A percentile compares a stretch with the other conserved stretches of the same genome.
Conservation (phyloP, 2,888 invertebrate species). For the Leptopilina syphax region DNA sequence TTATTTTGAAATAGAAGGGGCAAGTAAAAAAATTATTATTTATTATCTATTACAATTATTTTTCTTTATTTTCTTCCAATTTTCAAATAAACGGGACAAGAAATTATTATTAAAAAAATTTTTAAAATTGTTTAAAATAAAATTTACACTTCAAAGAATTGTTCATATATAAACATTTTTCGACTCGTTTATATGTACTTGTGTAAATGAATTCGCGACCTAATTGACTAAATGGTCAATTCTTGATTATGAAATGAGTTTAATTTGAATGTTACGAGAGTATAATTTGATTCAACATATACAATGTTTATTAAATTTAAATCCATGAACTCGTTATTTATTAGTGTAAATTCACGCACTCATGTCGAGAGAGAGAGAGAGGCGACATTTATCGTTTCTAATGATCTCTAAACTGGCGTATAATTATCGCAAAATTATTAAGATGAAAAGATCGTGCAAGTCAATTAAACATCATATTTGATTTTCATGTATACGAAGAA, state of each 20-base stretch:
- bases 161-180: neutral
- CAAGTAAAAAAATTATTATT: too few relatives aligned
- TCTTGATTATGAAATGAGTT: slow-evolving; percentile 18
- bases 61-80: too few relatives aligned
- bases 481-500: slow-evolving; percentile 4
- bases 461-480: slow-evolving; percentile 42
- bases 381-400: slow-evolving; percentile 47
- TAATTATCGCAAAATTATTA: slow-evolving; percentile 53
- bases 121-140: too few relatives aligned
- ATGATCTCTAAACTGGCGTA: slow-evolving; percentile 53
- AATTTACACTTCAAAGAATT: too few relatives aligned
- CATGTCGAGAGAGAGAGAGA: slow-evolving; percentile 43
- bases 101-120: too few relatives aligned
- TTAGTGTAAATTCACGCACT: slow-evolving; percentile 56
- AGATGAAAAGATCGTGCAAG: slow-evolving; percentile 44
- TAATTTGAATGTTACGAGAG: slow-evolving; percentile 34
- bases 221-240: slow-evolving; percentile 6
- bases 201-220: slow-evolving; percentile 1
- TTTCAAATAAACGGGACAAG: too few relatives aligned
- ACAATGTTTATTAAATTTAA: slow-evolving; percentile 48
- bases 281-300: neutral
- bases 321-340: slow-evolving; percentile 49
- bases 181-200: neutral
- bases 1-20: too few relatives aligned
- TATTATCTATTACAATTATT: too few relatives aligned